Base-by-base conservation (phyloP, 92 coral and sea anemone genomes). In the Porites divaricata region DNA sequence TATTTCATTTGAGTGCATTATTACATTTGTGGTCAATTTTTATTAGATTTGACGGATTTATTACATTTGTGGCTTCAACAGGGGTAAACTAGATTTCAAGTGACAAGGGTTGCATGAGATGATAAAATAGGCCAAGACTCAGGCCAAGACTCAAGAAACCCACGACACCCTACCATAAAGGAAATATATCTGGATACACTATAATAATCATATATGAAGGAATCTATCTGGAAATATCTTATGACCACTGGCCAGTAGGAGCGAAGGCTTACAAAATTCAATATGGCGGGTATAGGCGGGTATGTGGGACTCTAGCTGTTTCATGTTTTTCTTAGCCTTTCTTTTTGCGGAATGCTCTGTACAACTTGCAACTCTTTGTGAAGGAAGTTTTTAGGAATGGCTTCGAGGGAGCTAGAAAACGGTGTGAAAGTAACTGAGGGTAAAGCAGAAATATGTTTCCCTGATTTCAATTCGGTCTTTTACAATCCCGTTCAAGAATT, bases 401-500 rank as follows among this genome's bases (percentile, higher is more conserved):
- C 87, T n/a, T 45, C 83, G 25, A 62, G 23, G 22, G 88, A 35
- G 41, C 48, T 56, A 11, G 80, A 52, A 67, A 72, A 63, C 23
- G 59, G 64, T 56, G 85, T 88, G 5, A 86, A 66, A 69, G 87
- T 96, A 23, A 87, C 89, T 24, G 99, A 96, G 81, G 99, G 99
- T 67, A 92, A 95, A 89, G 99, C 99, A 20, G 96, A 93, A 78
- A 96, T 96, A 12, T 87, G 88, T 54, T 95, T 95, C 79, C 94
- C 95, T 48, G 85, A 85, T 76, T 89, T 94, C 2, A 96, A 93
- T 70, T 91, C 91, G 9, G 99, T 96, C 50, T 96, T 96, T 64
- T 96, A 96, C 80, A 96, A 96, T 67, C 99, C 98, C 35, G 99
- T 96, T 45, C 99, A 96, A 81, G 99, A 95, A 66, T 96, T 96